phyloP scores from a whole-genome alignment of 2,888 invertebrate genomes.

The Dendrolimus pini region DNA sequence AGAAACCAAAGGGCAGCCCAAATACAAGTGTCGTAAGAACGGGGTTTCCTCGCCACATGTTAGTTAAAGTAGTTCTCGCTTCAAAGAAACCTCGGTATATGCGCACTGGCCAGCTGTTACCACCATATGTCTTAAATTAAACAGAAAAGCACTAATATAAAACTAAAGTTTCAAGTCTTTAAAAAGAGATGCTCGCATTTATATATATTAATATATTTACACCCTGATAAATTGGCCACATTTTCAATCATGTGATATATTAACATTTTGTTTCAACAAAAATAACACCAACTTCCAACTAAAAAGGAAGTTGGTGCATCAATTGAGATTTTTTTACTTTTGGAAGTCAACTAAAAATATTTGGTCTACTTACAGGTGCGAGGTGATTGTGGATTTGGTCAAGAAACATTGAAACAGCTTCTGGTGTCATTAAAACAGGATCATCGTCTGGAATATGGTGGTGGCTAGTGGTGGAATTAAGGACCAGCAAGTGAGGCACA shows the following conservation, averaged over 20 bases:
- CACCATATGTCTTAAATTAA: conserved; percentile 85
- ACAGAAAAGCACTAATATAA: neutral
- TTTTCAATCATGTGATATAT: no score
- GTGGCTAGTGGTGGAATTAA: conserved; percentile 94
- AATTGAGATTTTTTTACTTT: no score
- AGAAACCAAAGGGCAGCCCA: conserved; percentile 94
- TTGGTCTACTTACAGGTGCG: conserved; percentile 78
- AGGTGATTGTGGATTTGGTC: conserved; percentile 86
- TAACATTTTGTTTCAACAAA: no score
- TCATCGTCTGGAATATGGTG: conserved; percentile 94
- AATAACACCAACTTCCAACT: no score
- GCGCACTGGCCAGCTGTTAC: conserved; percentile 85
- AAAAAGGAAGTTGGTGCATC: no score
- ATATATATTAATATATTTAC: no score
- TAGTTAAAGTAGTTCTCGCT: conserved; percentile 84
- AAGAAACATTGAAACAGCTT: conserved; percentile 85
- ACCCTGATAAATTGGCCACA: no score
- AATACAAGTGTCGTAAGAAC: conserved; percentile 95
- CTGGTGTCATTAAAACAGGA: conserved; percentile 86
- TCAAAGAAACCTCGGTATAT: conserved; percentile 90
- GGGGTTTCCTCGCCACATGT: conserved; percentile 96
- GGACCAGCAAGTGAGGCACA: conserved; percentile 90
- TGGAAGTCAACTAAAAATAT: no score
- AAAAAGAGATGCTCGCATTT: no score
- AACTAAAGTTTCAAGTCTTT: no score